These are phyloP conservation scores for Drosophila subobscura DNA, from an alignment of 1,140 invertebrate genomes.

Conservation along the genomic window DNA sequence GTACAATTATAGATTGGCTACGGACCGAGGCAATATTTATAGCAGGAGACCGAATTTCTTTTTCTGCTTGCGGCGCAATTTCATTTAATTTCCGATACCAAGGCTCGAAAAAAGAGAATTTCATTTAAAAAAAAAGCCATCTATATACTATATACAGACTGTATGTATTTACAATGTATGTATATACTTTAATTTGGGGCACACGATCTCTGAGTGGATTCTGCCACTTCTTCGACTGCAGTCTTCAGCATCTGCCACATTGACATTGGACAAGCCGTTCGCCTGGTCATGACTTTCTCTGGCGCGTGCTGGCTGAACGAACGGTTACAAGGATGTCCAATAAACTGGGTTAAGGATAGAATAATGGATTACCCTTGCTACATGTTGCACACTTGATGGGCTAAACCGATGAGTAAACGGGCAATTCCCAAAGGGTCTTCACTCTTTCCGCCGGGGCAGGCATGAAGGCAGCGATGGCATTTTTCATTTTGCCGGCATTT, in stretches of 20 bases:
- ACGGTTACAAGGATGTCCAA: no score
- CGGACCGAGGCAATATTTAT: conserved; percentile 65
- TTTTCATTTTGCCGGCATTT: conserved; percentile 33
- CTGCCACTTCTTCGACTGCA: conserved; percentile 21
- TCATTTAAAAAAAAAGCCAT: conserved; percentile 27
- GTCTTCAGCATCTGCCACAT: conserved; percentile 55
- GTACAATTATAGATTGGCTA: conserved; percentile 68
- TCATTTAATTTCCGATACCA: conserved; percentile 64
- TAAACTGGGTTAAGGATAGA: conserved; percentile 38
- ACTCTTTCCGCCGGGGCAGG: no score
- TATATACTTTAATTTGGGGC: conserved; percentile 47
- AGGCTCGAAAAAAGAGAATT: conserved; percentile 40
- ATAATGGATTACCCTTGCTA: conserved; percentile 8
- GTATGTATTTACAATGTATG: conserved; percentile 8
- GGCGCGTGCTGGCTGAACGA: no score
- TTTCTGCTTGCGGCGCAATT: conserved; percentile 58
- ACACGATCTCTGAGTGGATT: conserved; percentile 32
- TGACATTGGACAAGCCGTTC: conserved; percentile 59
- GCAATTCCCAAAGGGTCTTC: conserved; percentile 18
- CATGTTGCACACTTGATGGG: neutral
- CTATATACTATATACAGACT: neutral
- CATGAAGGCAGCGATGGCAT: neutral
- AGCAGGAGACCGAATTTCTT: conserved; percentile 32
- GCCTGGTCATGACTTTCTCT: conserved; percentile 53
- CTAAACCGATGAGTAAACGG: neutral